A percentile compares a stretch with the other conserved stretches of the same genome.
phyloP scores from a whole-genome alignment of 2,888 invertebrate species.

The Coelopa pilipes region DNA sequence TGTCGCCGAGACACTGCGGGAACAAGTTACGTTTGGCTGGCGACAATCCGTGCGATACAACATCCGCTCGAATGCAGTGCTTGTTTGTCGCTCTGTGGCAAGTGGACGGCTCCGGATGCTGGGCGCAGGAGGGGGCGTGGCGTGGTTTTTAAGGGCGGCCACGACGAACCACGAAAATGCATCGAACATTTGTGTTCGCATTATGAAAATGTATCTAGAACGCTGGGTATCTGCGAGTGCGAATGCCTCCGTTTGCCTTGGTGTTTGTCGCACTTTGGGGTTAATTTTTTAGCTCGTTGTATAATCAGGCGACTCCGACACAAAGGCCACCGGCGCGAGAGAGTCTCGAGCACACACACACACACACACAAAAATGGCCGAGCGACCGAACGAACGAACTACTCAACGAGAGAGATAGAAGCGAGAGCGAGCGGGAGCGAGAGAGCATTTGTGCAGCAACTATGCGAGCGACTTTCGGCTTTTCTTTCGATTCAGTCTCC shows the following conservation, averaged over 20 bases:
- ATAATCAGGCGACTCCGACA: slow-evolving; percentile 20
- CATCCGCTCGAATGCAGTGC: neutral
- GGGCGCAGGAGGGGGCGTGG: too few species aligned
- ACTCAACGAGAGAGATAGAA: neutral
- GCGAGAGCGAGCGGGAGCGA: neutral
- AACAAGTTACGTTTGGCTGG: neutral
- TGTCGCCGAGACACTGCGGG: too few species aligned
- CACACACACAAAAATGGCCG: neutral
- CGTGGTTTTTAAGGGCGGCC: too few species aligned
- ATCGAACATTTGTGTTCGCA: slow-evolving; percentile 1
- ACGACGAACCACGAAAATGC: neutral
- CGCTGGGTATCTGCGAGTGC: neutral
- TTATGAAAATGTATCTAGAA: slow-evolving; percentile 18
- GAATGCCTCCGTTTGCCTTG: neutral
- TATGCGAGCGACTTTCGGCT: slow-evolving; percentile 31
- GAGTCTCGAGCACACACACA: neutral
- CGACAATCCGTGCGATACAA: slow-evolving; percentile 4
- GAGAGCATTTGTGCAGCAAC: neutral
- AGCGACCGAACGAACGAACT: neutral
- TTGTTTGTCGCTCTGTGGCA: slow-evolving; percentile 4
- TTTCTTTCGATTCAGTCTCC: slow-evolving; percentile 52
- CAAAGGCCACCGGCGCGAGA: slow-evolving; percentile 4
- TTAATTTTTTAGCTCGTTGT: slow-evolving; percentile 33
- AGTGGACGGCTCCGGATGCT: neutral
- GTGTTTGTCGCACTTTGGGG: slow-evolving; percentile 23